These are phyloP conservation scores for Leptobrachium leishanense DNA, from an alignment of 2,113 vertebrate genomes.

Conservation along the genomic window DNA sequence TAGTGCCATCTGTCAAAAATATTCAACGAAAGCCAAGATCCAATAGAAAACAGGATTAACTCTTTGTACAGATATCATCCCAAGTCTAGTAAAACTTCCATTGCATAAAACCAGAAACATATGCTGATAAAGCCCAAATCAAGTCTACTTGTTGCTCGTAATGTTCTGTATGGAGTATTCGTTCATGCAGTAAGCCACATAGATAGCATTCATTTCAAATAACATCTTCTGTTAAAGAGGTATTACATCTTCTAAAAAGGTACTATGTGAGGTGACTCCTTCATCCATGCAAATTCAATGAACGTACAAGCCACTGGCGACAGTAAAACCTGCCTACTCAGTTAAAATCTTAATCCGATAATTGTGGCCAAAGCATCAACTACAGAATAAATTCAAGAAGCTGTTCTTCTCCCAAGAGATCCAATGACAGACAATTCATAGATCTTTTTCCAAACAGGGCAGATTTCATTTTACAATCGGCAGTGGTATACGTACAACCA, in stretches of 20 bases:
- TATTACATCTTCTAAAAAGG: background rate
- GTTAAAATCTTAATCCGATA: background rate
- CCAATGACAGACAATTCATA: slow-evolving; percentile 75
- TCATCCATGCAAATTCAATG: background rate
- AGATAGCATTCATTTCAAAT: background rate
- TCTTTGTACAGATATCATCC: too few relatives aligned
- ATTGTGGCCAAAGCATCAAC: slow-evolving; percentile 14
- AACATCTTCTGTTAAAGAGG: background rate
- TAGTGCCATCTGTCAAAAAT: background rate
- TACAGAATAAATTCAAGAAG: slow-evolving; percentile 77
- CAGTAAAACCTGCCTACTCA: slow-evolving; percentile 8
- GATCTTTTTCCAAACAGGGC: slow-evolving; percentile 74
- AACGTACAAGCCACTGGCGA: background rate
- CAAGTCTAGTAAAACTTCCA: too few relatives aligned
- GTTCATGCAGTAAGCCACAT: background rate
- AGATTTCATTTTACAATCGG: slow-evolving; percentile 69
- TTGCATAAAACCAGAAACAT: too few relatives aligned
- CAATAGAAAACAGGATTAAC: too few relatives aligned
- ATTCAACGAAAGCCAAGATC: background rate
- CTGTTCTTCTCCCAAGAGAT: slow-evolving; percentile 74
- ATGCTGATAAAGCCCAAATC: background rate
- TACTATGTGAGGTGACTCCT: background rate
- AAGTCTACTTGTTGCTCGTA: background rate
- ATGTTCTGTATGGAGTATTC: background rate
- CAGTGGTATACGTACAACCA: slow-evolving; percentile 62